Conservation (phyloP, 2,113 vertebrate species). For the Dipodomys stephensi region DNA sequence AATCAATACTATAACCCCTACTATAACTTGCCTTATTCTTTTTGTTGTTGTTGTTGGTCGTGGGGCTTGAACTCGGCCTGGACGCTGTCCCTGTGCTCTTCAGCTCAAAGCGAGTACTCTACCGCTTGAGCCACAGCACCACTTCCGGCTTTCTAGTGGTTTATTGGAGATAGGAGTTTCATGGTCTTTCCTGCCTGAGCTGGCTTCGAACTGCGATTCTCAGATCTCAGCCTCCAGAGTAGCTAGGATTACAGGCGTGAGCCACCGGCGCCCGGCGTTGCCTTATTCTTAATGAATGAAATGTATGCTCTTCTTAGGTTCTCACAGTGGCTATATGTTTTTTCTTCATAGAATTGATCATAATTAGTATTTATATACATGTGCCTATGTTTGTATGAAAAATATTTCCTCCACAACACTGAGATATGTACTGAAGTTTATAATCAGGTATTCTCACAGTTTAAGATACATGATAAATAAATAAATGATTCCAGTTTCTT, state of each 20-base stretch:
- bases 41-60: too few species aligned
- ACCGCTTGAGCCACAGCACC: too few species aligned
- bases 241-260: too few species aligned
- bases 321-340: background rate
- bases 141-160: too few species aligned
- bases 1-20: background rate
- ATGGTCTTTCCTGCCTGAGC: too few species aligned
- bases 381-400: background rate
- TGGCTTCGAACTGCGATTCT: too few species aligned
- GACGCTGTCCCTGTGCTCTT: too few species aligned
- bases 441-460: background rate
- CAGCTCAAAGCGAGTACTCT: too few species aligned
- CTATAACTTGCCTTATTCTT: background rate
- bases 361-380: background rate
- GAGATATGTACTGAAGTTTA: background rate
- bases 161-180: too few species aligned
- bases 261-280: too few species aligned
- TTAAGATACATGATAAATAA: background rate
- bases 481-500: background rate
- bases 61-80: too few species aligned
- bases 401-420: background rate
- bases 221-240: too few species aligned
- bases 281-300: background rate
- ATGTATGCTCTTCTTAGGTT: background rate
- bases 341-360: background rate